Conservation (phyloP, 2,888 invertebrate species). For the Lamproptera curius region DNA sequence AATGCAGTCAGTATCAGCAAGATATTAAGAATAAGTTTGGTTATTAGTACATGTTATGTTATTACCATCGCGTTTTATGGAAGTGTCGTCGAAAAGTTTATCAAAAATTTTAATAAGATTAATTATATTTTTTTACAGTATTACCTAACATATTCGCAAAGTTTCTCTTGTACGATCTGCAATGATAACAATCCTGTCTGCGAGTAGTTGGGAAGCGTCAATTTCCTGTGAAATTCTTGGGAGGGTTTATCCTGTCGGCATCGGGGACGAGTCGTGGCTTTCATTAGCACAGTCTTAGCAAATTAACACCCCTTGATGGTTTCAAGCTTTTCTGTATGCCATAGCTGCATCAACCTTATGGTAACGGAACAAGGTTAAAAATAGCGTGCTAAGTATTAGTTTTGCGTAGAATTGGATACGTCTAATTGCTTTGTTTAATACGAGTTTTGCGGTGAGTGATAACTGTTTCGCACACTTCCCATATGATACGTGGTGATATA, state of each 20-base stretch:
- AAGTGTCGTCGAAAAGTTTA: too few species aligned
- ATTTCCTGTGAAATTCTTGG: constrained; percentile 70
- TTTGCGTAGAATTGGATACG: background rate
- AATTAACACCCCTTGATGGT: constrained; percentile 70
- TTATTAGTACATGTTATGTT: too few species aligned
- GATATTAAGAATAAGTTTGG: too few species aligned
- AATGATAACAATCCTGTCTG: too few species aligned
- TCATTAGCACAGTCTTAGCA: constrained; percentile 72
- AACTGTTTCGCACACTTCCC: background rate
- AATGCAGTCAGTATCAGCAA: too few species aligned
- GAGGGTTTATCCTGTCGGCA: constrained; percentile 59
- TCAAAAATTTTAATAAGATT: too few species aligned
- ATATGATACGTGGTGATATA: too few species aligned
- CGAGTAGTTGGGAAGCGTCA: constrained; percentile 59
- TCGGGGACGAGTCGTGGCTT: constrained; percentile 62
- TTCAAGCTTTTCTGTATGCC: constrained; percentile 29
- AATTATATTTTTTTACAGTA: too few species aligned
- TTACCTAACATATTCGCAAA: too few species aligned
- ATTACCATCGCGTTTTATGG: too few species aligned
- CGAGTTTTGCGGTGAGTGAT: background rate
- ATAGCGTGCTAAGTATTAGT: background rate
- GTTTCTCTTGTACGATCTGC: too few species aligned
- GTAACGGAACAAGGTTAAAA: background rate
- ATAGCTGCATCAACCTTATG: background rate
- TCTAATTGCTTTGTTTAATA: background rate